Base-by-base conservation (phyloP, 2,797 vertebrate genomes). In the Tragelaphus oryx region DNA sequence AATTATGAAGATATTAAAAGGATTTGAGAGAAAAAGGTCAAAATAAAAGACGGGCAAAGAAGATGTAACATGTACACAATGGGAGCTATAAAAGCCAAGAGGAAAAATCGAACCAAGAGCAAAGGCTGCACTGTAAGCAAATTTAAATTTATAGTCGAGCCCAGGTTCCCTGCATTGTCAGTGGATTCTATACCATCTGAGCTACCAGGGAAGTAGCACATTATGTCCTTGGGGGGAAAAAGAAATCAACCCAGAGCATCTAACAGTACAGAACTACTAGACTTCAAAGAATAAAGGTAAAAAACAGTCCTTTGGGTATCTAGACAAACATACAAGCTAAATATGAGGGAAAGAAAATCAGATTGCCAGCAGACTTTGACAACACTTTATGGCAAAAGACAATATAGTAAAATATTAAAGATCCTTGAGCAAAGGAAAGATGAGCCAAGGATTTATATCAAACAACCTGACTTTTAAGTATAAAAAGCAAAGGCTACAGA, bases 401-500 rank as follows among this genome's bases (percentile, higher is more conserved):
- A 76, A 81, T 11, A 82, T 3, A 75, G 28, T 87, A 74, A 96
- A 95, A 92, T 80, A 76, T 22, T 88, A 79, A 60, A 85, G 87
- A 82, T 17, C 87, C 2, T 41, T 46, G 41, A 83, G 30, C 79
- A 91, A 88, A 95, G 50, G n/a, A 76, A 74, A 37, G 68, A 62
- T 28, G 6, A 74, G 60, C 17, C 62, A 78, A 30, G 30, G 24
- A 74, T 75, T 91, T 55, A 5, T 37, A 57, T 71, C 86, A 84
- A 75, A 60, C 55, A 76, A 20, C 24, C 37, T 94, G 57, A 87
- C 30, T 80, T 91, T 87, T 50, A 74, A 87, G n/a, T 37, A 37
- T 17, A 89, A 54, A 80, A 75, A 2, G 78, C n/a, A 37, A 86
- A 78, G 30, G 87, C 75, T 9, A 65, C 2, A n/a, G 50, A 55